Base-by-base conservation (phyloP, 2,797 vertebrate genomes). In the Macropodus opercularis region DNA sequence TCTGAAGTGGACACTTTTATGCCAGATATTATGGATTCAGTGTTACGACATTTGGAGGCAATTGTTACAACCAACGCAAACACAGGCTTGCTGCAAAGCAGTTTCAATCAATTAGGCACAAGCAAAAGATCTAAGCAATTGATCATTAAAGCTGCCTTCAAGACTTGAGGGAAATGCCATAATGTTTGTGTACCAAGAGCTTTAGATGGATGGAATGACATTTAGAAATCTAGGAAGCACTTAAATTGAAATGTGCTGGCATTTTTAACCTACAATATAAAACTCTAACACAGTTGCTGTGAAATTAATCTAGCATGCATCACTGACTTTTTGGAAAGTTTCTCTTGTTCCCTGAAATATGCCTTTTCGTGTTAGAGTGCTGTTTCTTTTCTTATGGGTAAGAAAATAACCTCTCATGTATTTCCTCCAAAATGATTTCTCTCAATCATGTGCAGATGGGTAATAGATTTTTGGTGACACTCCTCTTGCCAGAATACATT, bases 391-490 rank as follows among this genome's bases (percentile, higher is more conserved):
- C 58, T 53, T 32, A 39, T 24, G 15, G 26, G 23, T 50, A 53
- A 52, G 43, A 66, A 73, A 57, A 65, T 27, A 14, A 14, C 54
- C 39, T 47, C 49, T 63, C 54, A 57, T 49, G 36, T 69, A n/a
- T 69, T 72, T 63, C 55, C 60, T 52, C 67, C 58, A 44, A 38
- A 52, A 38, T 12, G 50, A 74, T 80, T 59, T 67, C 79, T 70
- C 67, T 77, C 52, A 59, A 77, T 75, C 15, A 52, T 66, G 52
- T 35, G 10, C 56, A 55, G 64, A 63, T 59, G 46, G 78, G 34
- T 77, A 84, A 86, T 70, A 77, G 76, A 85, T 86, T 85, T 84
- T 84, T 61, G 52, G 77, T 56, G 75, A 83, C 64, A 60, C 63
- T 69, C 43, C 54, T 65, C 49, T 70, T 77, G 63, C 71, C 46